phyloP scores from a whole-genome alignment of 2,888 invertebrate species.

The Leuctra nigra region DNA sequence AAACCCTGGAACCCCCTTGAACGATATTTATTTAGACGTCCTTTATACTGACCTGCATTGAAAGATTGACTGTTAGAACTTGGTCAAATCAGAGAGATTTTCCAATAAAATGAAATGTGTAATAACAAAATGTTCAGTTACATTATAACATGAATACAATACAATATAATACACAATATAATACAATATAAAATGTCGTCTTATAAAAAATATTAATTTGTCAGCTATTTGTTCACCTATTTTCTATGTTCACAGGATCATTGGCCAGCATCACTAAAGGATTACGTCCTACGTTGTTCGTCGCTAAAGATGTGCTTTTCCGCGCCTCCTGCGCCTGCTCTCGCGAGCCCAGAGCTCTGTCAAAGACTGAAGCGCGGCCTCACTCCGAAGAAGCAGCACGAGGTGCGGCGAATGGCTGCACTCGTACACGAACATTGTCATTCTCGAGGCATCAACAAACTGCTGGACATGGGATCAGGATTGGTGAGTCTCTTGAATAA shows the following conservation, averaged over 20 bases:
- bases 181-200: too few relatives aligned
- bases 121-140: too few relatives aligned
- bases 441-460: slow-evolving; percentile 42
- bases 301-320: background rate
- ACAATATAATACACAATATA: too few relatives aligned
- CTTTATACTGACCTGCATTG: too few relatives aligned
- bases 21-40: too few relatives aligned
- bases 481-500: too few relatives aligned
- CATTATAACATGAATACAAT: too few relatives aligned
- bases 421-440: slow-evolving; percentile 47
- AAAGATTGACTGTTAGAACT: too few relatives aligned
- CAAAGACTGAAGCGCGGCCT: slow-evolving; percentile 36
- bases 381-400: slow-evolving; percentile 61
- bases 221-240: slow-evolving; percentile 5
- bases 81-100: too few relatives aligned
- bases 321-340: background rate
- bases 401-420: slow-evolving; percentile 55
- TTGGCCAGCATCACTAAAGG: slow-evolving; percentile 41
- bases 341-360: background rate
- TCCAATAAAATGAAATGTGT: too few relatives aligned
- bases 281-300: slow-evolving; percentile 33
- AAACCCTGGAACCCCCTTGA: too few relatives aligned
- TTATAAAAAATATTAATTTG: background rate
- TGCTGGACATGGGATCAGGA: slow-evolving; percentile 70
- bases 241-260: slow-evolving; percentile 35